Base-by-base conservation (phyloP, 2,888 invertebrate genomes). In the Hydriomena furcata region DNA sequence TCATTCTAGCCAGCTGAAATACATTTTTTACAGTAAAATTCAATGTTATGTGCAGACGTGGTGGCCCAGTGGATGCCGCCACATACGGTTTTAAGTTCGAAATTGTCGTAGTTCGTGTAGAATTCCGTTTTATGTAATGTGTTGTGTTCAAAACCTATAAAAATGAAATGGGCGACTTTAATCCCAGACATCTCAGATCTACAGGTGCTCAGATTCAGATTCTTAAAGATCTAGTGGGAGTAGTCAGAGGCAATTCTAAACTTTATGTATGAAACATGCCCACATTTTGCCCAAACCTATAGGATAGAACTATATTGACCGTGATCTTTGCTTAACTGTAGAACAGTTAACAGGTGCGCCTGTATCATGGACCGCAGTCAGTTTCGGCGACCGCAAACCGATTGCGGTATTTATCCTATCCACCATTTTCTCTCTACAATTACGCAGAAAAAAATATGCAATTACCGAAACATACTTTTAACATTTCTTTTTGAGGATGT, bases 341-440 rank as follows among this genome's bases (percentile, higher is more conserved):
- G 34, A 25, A 7, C 23, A 28, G 40, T 43, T 32, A 40, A 34
- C 43, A 49, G 41, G 52, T 47, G 53, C 37, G 49, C 57, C 49
- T 52, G 52, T 52, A 52, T 51, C 48, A 41, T 35, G 44, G 47
- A 53, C 62, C 60, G 49, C 65, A 58, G 50, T 49, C 53, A 43
- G 65, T 58, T 60, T 61, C 55, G 50, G 35, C 34, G 42, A 43
- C 62, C 60, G 48, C 68, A 68, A 66, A 59, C 66, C 63, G 60
- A 58, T 65, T 66, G 68, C 47, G 65, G 68, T 66, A 55, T 50
- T 61, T 56, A 60, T 59, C 53, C 45, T 62, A 61, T 63, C 61
- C 63, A 63, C 61, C 63, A 68, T 67, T 64, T 63, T 56, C 59
- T 48, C 43, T 44, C 30, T 35, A 21, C 32, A 10, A 31, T 46